Conservation (phyloP, 1,140 invertebrate genomes). For the Bombus sibiricus region DNA sequence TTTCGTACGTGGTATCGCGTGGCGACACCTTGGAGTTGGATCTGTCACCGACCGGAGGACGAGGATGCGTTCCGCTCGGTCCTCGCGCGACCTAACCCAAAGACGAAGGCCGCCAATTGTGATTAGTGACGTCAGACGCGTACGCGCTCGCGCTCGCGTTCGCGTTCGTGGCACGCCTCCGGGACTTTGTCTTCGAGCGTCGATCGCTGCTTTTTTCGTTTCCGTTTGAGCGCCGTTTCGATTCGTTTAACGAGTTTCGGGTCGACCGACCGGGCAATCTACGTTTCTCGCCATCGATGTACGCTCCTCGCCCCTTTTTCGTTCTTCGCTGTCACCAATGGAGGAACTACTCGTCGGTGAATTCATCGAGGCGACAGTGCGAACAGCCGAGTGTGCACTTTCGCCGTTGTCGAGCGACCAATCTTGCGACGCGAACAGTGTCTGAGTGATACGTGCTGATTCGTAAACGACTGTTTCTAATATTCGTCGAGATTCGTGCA, state of each 20-base stretch:
- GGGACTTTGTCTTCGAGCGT: background rate
- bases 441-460: background rate
- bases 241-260: background rate
- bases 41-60: background rate
- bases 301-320: background rate
- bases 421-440: background rate
- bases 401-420: background rate
- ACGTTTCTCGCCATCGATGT: too few species aligned
- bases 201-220: background rate
- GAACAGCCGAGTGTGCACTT: background rate
- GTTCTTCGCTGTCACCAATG: background rate
- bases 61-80: slow-evolving; percentile 8
- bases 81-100: slow-evolving; percentile 15
- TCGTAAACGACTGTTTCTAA: background rate
- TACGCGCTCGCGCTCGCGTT: background rate
- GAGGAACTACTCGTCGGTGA: background rate
- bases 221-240: background rate
- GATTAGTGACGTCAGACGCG: slow-evolving; percentile 50
- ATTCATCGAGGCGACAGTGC: background rate
- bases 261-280: too few species aligned
- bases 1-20: background rate
- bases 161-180: slow-evolving; percentile 38
- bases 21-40: background rate
- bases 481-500: background rate
- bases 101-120: slow-evolving; percentile 24